Evolutionary conservation across 2,888 invertebrate genomes (phyloP).

Genomic region (Lissonota sp.): DNA sequence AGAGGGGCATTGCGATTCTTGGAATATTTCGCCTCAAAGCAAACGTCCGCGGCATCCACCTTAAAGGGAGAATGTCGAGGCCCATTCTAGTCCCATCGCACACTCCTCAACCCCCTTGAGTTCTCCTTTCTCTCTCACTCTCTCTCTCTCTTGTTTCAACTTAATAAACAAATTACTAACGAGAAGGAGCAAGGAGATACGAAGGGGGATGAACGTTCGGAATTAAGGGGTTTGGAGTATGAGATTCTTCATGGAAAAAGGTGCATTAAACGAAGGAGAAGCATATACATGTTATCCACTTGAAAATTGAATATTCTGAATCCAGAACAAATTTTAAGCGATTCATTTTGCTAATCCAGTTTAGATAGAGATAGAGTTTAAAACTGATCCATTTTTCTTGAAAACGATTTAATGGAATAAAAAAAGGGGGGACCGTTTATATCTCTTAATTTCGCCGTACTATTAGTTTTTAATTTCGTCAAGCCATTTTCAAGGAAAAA

Average conservation of each 20-base stretch:
- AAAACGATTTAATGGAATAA: no score
- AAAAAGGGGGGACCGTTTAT: no score
- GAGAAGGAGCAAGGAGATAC: conserved; percentile 32
- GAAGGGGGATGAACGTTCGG: conserved; percentile 29
- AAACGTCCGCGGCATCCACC: conserved; percentile 81
- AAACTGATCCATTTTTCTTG: no score
- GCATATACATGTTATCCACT: not conserved
- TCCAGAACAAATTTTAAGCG: not conserved
- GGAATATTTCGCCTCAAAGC: conserved; percentile 82
- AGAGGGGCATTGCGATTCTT: conserved; percentile 75
- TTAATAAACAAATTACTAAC: conserved; percentile 83
- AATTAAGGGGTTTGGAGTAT: conserved; percentile 18
- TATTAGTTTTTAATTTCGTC: no score
- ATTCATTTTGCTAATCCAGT: no score
- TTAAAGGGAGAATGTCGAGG: conserved; percentile 76
- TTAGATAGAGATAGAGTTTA: no score
- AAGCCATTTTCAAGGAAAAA: no score
- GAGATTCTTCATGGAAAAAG: conserved; percentile 42
- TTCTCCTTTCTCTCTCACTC: conserved; percentile 43
- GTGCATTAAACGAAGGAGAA: not conserved
- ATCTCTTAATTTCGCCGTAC: no score
- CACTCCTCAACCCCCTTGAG: conserved; percentile 4
- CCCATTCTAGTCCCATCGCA: conserved; percentile 53
- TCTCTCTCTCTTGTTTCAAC: conserved; percentile 70
- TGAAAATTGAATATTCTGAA: not conserved